phyloP scores from a whole-genome alignment of 1,140 invertebrate species.

The Archegozetes longisetosus region DNA sequence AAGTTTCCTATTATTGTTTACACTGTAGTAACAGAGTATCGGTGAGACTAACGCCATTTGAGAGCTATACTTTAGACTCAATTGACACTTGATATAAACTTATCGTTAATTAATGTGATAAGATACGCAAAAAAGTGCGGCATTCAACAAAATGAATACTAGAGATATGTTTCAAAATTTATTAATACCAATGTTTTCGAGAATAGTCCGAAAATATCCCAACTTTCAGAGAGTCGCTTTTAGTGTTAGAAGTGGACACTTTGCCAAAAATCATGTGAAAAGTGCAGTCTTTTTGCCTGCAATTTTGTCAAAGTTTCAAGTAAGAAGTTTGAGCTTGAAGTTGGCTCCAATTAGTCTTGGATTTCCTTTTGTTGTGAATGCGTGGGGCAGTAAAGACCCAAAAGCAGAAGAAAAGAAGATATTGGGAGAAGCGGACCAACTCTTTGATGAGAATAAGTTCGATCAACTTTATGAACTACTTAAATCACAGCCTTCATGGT shows the following conservation, averaged over 20 bases:
- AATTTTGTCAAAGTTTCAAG: neutral
- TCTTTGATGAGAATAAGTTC: conserved; percentile 11
- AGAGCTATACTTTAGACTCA: too few species aligned
- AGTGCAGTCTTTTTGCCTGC: neutral
- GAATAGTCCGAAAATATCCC: neutral
- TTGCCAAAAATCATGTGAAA: neutral
- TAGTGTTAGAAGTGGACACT: neutral
- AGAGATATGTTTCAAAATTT: too few species aligned
- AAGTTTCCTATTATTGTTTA: too few species aligned
- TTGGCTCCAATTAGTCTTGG: neutral
- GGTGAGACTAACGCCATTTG: too few species aligned
- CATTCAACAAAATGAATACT: too few species aligned
- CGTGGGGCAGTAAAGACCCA: neutral
- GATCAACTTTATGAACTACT: neutral
- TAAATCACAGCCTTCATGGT: conserved; percentile 6
- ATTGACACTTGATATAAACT: too few species aligned
- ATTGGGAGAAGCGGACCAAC: conserved; percentile 4
- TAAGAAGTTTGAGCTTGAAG: neutral
- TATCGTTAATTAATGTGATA: too few species aligned
- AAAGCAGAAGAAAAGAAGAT: neutral
- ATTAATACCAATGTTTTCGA: too few species aligned
- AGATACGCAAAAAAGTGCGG: too few species aligned
- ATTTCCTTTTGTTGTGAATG: neutral
- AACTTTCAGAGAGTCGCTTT: neutral
- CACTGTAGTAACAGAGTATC: too few species aligned